Percentiles rank a stretch among this genome's conserved stretches.
Conservation (phyloP, 1,140 invertebrate genomes). For the Dreissena polymorpha region DNA sequence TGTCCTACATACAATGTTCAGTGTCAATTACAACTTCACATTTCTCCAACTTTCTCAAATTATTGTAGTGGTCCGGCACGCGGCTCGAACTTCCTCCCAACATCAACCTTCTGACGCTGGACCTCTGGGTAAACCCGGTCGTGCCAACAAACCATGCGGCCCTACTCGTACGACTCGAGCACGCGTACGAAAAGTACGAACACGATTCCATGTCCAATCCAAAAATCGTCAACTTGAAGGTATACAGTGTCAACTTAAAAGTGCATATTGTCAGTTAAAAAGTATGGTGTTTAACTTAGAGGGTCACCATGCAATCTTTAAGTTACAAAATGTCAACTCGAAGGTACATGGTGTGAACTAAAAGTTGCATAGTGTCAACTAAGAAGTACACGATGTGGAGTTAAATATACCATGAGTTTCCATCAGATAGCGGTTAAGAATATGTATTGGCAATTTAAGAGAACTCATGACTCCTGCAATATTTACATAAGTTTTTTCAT, state of each 20-base stretch:
- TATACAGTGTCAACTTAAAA: not conserved
- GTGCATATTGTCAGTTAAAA: not conserved
- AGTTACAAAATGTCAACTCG: not conserved
- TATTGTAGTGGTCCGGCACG: slow-evolving; percentile 20
- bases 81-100: not conserved
- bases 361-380: too few species aligned
- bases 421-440: too few species aligned
- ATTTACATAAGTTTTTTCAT: not conserved
- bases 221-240: slow-evolving; percentile 16
- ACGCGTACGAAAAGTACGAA: slow-evolving; percentile 30
- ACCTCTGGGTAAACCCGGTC: slow-evolving; percentile 16
- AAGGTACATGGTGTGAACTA: not conserved
- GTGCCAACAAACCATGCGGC: slow-evolving; percentile 15
- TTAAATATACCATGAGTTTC: too few species aligned
- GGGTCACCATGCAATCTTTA: not conserved
- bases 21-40: too few species aligned
- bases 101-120: slow-evolving; percentile 29
- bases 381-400: too few species aligned
- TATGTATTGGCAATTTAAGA: too few species aligned
- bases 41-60: not conserved
- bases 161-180: slow-evolving; percentile 32
- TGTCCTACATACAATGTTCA: too few species aligned
- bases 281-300: not conserved
- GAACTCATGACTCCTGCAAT: too few species aligned
- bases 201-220: slow-evolving; percentile 8